Evolutionary conservation across 2,113 vertebrate genomes (phyloP), one percentile per base, ranked within the genome.

Genomic region (Toxotes chatareus): DNA sequence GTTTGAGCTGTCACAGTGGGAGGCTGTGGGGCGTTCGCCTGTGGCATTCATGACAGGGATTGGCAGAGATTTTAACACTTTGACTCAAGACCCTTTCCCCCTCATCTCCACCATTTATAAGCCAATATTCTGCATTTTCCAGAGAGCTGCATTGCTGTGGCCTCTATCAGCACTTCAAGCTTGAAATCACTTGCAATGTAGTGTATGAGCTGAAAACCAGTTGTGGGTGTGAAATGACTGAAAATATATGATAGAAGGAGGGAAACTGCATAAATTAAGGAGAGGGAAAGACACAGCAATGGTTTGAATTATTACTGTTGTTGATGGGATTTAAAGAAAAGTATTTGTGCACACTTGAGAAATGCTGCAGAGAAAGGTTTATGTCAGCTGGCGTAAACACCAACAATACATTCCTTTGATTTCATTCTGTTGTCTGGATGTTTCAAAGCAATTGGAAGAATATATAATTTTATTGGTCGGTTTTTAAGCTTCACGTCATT

Each of bases 41-140:
- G 71, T 85, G 76, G 84, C 73, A 60, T 81, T 59, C 65, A 56
- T 55, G 79, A 77, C 73, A 69, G 61, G 78, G 44, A 76, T 51
- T 27, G 79, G 59, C 76, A 66, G 67, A 80, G 61, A 89, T 88
- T 84, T 72, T 12, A 84, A 82, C 77, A 87, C 57, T 87, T 84
- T 73, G 59, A 85, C 79, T 77, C 51, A 8, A 71, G 70, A 82
- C 66, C 36, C 44, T 65, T 21, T 31, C 19, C 38, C 13, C 36
- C 36, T 21, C 53, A 2, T 42, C 71, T 78, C 53, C 62, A 47
- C 32, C 23, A 38, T 17, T 31, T 55, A 88, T 77, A 89, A 89
- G 63, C 75, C 78, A 86, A 75, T 89, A 91, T 86, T 91, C 73
- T 77, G 65, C 71, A 80, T 90, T 87, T 87, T 79, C 21, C 68